phyloP scores from a whole-genome alignment of 2,888 invertebrate genomes.

The Leptodirus hochenwartii region DNA sequence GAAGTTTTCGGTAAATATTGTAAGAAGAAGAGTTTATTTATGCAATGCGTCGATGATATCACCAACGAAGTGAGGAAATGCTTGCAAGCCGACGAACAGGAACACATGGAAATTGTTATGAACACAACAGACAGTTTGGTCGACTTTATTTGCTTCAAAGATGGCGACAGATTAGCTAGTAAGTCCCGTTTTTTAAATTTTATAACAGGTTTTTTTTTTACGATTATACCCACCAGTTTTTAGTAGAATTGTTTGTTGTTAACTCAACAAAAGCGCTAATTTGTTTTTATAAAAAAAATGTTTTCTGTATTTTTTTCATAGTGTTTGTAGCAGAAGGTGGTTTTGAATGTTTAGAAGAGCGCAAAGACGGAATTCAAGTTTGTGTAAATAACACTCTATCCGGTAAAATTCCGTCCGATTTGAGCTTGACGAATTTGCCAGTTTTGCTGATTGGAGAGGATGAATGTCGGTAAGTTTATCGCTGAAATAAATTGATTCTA shows the following conservation, averaged over 20 bases:
- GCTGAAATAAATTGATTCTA: no score
- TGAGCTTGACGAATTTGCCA: slow-evolving; percentile 32
- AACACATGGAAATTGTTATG: slow-evolving; percentile 38
- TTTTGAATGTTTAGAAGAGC: slow-evolving; percentile 47
- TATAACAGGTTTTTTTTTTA: not conserved
- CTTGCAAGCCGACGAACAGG: slow-evolving; percentile 39
- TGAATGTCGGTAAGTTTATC: slow-evolving; percentile 30
- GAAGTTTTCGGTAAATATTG: slow-evolving; percentile 42
- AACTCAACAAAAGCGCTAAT: not conserved
- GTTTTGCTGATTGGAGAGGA: slow-evolving; percentile 36
- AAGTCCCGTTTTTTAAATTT: slow-evolving; percentile 22
- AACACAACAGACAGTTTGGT: slow-evolving; percentile 51
- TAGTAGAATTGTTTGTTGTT: no score
- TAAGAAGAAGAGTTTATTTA: slow-evolving; percentile 37
- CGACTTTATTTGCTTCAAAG: slow-evolving; percentile 59
- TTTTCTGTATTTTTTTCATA: slow-evolving; percentile 20
- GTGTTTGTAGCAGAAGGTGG: slow-evolving; percentile 73
- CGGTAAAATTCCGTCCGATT: slow-evolving; percentile 28
- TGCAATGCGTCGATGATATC: slow-evolving; percentile 40
- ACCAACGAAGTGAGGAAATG: slow-evolving; percentile 40
- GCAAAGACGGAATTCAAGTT: slow-evolving; percentile 36
- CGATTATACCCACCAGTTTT: not conserved
- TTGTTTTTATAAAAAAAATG: not conserved
- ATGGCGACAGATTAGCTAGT: slow-evolving; percentile 69
- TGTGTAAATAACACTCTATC: slow-evolving; percentile 47